Base-by-base conservation (phyloP, 2,797 vertebrate genomes). In the Sardinella longiceps region DNA sequence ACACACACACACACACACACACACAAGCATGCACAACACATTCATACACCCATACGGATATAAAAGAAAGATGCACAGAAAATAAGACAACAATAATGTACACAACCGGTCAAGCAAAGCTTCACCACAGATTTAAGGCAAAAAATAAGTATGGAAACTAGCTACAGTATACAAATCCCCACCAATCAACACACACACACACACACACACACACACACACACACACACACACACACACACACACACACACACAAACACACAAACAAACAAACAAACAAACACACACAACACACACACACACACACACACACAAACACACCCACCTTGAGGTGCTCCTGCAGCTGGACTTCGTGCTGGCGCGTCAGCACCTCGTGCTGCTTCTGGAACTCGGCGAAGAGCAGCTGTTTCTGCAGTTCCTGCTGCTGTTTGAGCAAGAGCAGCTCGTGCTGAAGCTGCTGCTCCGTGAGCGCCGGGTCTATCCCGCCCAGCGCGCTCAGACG, bases 331-430 rank as follows among this genome's bases (percentile, higher is more conserved):
- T 98, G 98, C 82, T 98, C 97, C 94, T 99, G 97, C 84, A 99
- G 94, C 93, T 98, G 98, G 82, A 97, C 97, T 88, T 99, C 97
- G 2, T 99, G 98, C 90, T 98, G 97, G 85, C 98, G 94, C 0
- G 97, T 98, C 84, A 98, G 95, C 84, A 97, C 96, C 90, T 98
- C 98, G 0, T 99, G 97, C 93, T 98, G 98, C 85, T 99, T 99
- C 95, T 98, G 97, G 93, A 98, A 99, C 94, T 99, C 98, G 0
- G 97, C 97, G n/a, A 98, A 98, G 84, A 99, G 94, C 85, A 98
- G 95, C 90, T 98, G 98, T 90, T 98, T 98, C 95, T 99, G 98
- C 58, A 98, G 96, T 87, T 99, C 97, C 91, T 99, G 98, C 92
- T 98, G 97, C 91, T 98, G 97, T 90, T 98, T 98, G n/a, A 99